Conservation (phyloP, 2,797 vertebrate species). For the Masticophis lateralis region DNA sequence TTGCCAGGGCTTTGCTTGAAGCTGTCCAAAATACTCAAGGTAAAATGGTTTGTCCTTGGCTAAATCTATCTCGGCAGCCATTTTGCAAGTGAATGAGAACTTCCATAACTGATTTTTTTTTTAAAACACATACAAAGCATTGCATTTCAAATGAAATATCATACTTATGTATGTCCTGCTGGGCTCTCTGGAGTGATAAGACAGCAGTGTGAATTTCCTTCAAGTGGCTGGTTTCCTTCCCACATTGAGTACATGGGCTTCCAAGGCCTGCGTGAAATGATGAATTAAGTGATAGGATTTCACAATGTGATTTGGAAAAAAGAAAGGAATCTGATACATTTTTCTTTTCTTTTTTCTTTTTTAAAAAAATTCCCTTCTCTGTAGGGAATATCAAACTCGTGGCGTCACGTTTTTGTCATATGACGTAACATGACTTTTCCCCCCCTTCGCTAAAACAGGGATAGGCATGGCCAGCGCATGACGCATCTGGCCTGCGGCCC, state of each 20-base stretch:
- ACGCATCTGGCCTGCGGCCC: too few relatives aligned
- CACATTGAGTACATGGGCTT: constrained; percentile 79
- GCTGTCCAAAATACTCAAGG: neutral
- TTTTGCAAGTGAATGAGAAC: neutral
- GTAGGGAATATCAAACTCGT: too few relatives aligned
- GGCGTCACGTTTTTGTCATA: too few relatives aligned
- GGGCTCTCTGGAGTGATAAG: constrained; percentile 84
- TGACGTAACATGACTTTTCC: too few relatives aligned
- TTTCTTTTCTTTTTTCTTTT: neutral
- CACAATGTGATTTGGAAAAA: neutral
- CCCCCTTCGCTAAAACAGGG: too few relatives aligned
- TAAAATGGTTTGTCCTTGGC: neutral
- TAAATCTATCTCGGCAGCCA: neutral
- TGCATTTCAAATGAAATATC: constrained; percentile 8
- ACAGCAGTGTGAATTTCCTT: constrained; percentile 85
- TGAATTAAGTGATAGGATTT: constrained; percentile 16
- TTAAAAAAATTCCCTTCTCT: neutral
- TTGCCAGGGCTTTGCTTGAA: neutral
- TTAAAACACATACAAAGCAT: neutral
- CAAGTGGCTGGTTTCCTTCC: constrained; percentile 82
- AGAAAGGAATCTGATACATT: neutral
- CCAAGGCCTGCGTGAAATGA: constrained; percentile 61
- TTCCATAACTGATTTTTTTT: neutral
- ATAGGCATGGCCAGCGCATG: too few relatives aligned
- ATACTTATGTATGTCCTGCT: constrained; percentile 92